Evolutionary conservation across 2,113 vertebrate species (phyloP).

Genomic region (Paramormyrops kingsleyae): DNA sequence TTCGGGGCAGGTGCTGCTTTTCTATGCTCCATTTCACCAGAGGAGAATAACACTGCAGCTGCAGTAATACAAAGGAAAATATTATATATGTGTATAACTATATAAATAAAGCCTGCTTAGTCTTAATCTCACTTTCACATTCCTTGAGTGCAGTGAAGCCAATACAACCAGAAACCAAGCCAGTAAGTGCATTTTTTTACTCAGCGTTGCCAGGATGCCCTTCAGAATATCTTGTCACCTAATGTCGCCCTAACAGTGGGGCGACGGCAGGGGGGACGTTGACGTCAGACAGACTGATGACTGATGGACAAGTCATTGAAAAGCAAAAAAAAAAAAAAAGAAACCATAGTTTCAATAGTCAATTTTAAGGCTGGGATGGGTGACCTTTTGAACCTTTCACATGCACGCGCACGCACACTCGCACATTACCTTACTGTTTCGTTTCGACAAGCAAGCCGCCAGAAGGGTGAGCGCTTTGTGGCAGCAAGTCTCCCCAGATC

Average conservation of each 20-base stretch:
- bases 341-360: neutral
- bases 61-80: constrained; percentile 18
- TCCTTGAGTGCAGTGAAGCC: neutral
- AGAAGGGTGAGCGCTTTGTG: constrained; percentile 2
- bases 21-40: constrained; percentile 25
- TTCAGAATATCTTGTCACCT: neutral
- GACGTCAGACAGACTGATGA: neutral
- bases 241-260: neutral
- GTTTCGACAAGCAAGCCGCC: constrained; percentile 32
- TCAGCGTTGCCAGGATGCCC: neutral
- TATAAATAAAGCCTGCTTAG: neutral
- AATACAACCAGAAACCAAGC: neutral
- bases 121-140: neutral
- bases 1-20: constrained; percentile 17
- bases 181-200: neutral
- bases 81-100: constrained; percentile 8
- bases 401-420: constrained; percentile 16
- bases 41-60: constrained; percentile 12
- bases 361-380: neutral
- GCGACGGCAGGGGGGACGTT: too few relatives aligned
- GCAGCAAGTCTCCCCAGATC: constrained; percentile 3
- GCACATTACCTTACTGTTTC: constrained; percentile 22
- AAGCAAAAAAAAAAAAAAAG: neutral
- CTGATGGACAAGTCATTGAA: neutral
- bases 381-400: constrained; percentile 34